These are phyloP conservation scores for Anoplius nigerrimus DNA, from an alignment of 2,888 invertebrate genomes.

Conservation along the genomic window DNA sequence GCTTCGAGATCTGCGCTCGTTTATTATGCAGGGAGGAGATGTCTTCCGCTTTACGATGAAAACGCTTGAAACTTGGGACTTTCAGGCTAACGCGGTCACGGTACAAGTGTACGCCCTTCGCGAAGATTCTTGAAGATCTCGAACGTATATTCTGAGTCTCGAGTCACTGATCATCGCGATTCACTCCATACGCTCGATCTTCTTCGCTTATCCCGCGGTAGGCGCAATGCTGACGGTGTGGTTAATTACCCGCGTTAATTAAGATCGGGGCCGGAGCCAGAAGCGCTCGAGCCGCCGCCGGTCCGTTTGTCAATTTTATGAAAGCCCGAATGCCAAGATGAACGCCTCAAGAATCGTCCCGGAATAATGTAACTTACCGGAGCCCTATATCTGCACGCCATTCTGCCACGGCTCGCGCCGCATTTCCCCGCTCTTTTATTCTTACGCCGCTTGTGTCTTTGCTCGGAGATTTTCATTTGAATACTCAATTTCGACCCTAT, in stretches of 20 bases:
- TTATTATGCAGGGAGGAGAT: too few species aligned
- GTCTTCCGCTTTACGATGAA: too few species aligned
- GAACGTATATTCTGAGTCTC: too few species aligned
- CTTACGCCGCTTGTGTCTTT: slow-evolving; percentile 6
- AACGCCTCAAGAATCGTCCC: background rate
- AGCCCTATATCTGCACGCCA: background rate
- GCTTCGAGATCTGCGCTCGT: too few species aligned
- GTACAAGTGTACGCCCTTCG: too few species aligned
- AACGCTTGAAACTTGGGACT: too few species aligned
- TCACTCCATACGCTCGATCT: too few species aligned
- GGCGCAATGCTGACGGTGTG: background rate
- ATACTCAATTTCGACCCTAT: slow-evolving; percentile 12
- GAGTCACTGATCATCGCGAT: too few species aligned
- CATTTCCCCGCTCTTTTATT: background rate
- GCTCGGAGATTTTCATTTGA: slow-evolving; percentile 12
- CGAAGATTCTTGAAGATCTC: too few species aligned
- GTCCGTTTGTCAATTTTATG: background rate
- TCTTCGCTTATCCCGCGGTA: too few species aligned
- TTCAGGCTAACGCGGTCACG: too few species aligned
- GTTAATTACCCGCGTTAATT: slow-evolving; percentile 47
- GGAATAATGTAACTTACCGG: background rate
- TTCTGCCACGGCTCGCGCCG: too few species aligned
- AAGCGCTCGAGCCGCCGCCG: slow-evolving; percentile 13
- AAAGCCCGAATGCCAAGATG: background rate
- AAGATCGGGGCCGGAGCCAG: slow-evolving; percentile 39